These are phyloP conservation scores for Xylota sylvarum DNA, from an alignment of 2,888 invertebrate species.

Conservation along the genomic window DNA sequence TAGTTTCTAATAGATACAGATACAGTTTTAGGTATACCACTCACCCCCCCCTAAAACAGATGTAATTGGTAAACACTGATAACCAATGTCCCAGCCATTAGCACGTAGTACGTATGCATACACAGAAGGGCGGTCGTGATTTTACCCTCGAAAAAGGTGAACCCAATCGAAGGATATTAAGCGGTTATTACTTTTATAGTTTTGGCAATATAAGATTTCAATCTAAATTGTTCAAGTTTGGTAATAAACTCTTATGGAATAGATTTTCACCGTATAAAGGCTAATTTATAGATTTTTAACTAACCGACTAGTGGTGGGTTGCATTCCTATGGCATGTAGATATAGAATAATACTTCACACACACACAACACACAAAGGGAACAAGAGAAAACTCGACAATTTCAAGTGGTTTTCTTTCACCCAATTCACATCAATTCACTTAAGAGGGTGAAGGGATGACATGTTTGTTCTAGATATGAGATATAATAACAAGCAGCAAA, in stretches of 20 bases:
- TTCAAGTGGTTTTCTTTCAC: conserved; percentile 70
- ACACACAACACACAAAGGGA: conserved; percentile 34
- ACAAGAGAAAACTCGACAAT: conserved; percentile 20
- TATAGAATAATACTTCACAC: neutral
- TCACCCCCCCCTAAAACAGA: conserved; percentile 34
- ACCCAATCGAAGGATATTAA: conserved; percentile 69
- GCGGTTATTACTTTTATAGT: conserved; percentile 72
- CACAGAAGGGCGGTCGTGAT: conserved; percentile 18
- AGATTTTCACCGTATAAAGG: conserved; percentile 19
- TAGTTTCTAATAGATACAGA: conserved; percentile 63
- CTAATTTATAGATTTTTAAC: conserved; percentile 71
- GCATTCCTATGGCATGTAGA: no score
- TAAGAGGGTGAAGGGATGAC: conserved; percentile 73
- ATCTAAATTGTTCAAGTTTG: conserved; percentile 69
- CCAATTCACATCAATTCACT: conserved; percentile 66
- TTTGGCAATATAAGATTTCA: conserved; percentile 59
- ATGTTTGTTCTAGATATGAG: conserved; percentile 73
- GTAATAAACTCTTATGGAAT: conserved; percentile 49
- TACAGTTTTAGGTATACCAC: conserved; percentile 8
- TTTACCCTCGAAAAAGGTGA: conserved; percentile 55
- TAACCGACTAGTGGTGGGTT: conserved; percentile 43
- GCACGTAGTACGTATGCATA: conserved; percentile 49
- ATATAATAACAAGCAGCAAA: conserved; percentile 58
- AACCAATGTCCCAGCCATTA: conserved; percentile 69
- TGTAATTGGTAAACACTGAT: conserved; percentile 71